Conservation (phyloP, 2,888 invertebrate genomes). For the Elgonia sp. region DNA sequence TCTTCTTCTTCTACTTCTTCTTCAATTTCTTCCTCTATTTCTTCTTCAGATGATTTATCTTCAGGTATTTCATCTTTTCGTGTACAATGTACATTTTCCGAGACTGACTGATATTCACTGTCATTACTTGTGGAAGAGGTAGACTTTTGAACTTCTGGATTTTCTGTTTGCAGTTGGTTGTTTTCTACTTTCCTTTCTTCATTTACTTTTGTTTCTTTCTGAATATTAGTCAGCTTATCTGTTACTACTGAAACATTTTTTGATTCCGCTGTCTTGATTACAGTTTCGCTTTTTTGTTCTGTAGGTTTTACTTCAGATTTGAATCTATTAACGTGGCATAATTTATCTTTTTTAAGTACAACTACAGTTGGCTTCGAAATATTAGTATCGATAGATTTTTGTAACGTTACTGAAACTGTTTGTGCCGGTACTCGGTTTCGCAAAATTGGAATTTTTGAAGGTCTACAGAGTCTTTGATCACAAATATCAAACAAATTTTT, state of each 20-base stretch:
- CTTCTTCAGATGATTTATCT: conserved; percentile 60
- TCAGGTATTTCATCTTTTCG: conserved; percentile 14
- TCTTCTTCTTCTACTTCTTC: neutral
- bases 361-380: conserved; percentile 57
- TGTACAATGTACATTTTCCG: conserved; percentile 40
- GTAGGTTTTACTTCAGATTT: neutral
- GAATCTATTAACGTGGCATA: conserved; percentile 6
- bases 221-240: neutral
- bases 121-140: conserved; percentile 54
- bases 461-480: conserved; percentile 67
- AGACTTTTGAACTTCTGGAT: conserved; percentile 45
- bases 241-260: conserved; percentile 2
- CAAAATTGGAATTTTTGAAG: conserved; percentile 82
- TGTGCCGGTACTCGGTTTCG: conserved; percentile 78
- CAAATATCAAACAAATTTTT: conserved; percentile 42
- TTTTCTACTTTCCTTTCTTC: conserved; percentile 7
- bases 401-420: conserved; percentile 74
- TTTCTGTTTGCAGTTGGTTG: conserved; percentile 37
- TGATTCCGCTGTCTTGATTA: conserved; percentile 5
- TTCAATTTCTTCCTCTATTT: conserved; percentile 47
- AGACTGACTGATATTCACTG: conserved; percentile 60
- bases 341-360: conserved; percentile 27
- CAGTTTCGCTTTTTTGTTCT: conserved; percentile 18
- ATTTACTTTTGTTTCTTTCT: conserved; percentile 9
- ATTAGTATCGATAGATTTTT: conserved; percentile 72